Base-by-base conservation (phyloP, 2,888 invertebrate genomes). In the Omphaloscelis lunosa region DNA sequence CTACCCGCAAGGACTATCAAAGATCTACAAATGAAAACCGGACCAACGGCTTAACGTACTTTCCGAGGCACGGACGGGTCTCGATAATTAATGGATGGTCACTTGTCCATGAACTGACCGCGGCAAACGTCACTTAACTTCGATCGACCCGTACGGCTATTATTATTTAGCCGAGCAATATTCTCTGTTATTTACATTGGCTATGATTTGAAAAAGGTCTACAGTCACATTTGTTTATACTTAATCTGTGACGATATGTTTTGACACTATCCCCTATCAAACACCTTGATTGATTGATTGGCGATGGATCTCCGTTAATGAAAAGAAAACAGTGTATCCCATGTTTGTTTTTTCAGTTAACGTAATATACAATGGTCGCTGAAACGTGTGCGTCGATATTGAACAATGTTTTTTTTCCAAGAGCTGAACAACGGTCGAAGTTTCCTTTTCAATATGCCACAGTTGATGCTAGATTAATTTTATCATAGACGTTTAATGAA, bases 281-380 rank as follows among this genome's bases (percentile, higher is more conserved):
- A 63, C 56, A 29, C 7, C 48, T 41, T 63, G 15, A 72, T 72
- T n/a, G 70, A 70, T 48, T 58, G 62, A 56, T 45, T 27, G 48
- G 5, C 41, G 41, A 51, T 75, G 12, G n/a, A 65, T 61, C 41
- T 48, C 17, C n/a, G 8, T 7, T 82, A 84, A 84, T 80, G 66
- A 75, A 80, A 80, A 72, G 75, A 80, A 84, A 82, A 82, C 81
- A 82, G 2, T 45, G 27, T 29, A 15, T 3, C 12, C 58, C 39
- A 3, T 56, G 68, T 82, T 75, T 84, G 68, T 80, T 84, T 20
- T 80, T 68, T 56, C 23, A 58, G 62, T 34, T 41, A 70, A 67
- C 75, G 41, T 9, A 45, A 68, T 61, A 70, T 59, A 78, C 8
- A 62, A 62, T 61, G 5, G 34, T 29, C 39, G 34, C 23, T 65